Conservation (phyloP, 2,888 invertebrate genomes). For the Xylocampa areola region DNA sequence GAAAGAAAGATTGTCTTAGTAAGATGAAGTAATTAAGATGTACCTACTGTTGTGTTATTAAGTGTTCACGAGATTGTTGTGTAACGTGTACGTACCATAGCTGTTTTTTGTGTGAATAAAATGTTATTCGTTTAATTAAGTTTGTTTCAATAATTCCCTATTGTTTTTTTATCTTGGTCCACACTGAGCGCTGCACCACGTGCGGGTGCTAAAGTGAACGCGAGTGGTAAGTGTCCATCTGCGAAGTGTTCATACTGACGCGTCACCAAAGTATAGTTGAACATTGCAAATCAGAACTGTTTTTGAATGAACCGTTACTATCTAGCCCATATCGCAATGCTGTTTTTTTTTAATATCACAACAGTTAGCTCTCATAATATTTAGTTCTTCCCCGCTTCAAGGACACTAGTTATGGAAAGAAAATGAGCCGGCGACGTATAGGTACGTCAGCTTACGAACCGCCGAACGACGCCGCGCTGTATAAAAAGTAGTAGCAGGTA, state of each 20-base stretch:
- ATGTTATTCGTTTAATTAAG: neutral
- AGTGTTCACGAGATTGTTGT: too few relatives aligned
- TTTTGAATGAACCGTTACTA: too few relatives aligned
- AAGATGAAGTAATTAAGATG: too few relatives aligned
- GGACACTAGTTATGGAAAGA: neutral
- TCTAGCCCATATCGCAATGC: too few relatives aligned
- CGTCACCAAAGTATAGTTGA: too few relatives aligned
- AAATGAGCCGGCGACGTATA: neutral
- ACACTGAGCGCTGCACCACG: neutral
- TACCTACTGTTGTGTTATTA: too few relatives aligned
- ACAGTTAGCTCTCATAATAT: neutral
- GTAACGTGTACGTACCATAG: too few relatives aligned
- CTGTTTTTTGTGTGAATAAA: slow-evolving; percentile 7
- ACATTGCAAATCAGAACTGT: too few relatives aligned
- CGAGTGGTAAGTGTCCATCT: neutral
- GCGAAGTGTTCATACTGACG: neutral
- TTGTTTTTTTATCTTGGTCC: neutral
- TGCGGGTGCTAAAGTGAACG: too few relatives aligned
- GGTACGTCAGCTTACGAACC: neutral
- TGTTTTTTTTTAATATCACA: too few relatives aligned
- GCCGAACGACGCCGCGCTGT: neutral
- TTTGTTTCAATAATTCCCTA: slow-evolving; percentile 1
- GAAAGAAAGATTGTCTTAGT: too few relatives aligned
- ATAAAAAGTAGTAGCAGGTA: neutral
- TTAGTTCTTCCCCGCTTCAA: neutral